Evolutionary conservation across 2,888 invertebrate species (phyloP).

Genomic region (Cantharis rustica): DNA sequence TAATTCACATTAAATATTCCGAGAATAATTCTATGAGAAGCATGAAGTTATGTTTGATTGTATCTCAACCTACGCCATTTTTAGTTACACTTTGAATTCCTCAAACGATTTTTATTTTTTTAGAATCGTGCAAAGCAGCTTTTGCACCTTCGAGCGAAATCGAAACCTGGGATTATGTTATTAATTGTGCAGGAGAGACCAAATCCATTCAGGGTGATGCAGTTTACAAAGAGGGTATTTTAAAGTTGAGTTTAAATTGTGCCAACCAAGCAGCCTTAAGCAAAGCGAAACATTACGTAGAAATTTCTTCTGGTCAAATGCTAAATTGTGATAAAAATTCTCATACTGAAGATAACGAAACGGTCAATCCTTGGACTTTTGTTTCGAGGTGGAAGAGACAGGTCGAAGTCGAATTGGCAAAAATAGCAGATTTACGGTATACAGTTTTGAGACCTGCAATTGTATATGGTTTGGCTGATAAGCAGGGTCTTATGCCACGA

Average conservation of each 20-base stretch:
- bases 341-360: constrained; percentile 72
- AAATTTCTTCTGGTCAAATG: constrained; percentile 85
- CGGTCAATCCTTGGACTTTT: constrained; percentile 82
- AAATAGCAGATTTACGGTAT: constrained; percentile 71
- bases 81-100: not conserved
- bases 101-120: constrained; percentile 40
- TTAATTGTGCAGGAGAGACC: constrained; percentile 92
- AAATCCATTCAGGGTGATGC: constrained; percentile 86
- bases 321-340: constrained; percentile 79
- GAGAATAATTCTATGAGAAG: not conserved
- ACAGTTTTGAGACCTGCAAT: constrained; percentile 82
- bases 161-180: constrained; percentile 73
- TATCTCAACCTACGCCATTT: too few relatives aligned
- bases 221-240: constrained; percentile 88
- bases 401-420: constrained; percentile 77
- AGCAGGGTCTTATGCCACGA: constrained; percentile 80
- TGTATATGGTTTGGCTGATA: constrained; percentile 86
- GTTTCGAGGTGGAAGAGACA: constrained; percentile 80
- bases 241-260: constrained; percentile 82
- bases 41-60: not conserved
- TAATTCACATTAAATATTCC: not conserved
- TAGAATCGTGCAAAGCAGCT: constrained; percentile 81
- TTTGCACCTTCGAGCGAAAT: constrained; percentile 66
- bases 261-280: constrained; percentile 75
- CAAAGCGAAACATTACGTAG: constrained; percentile 74